phyloP scores from a whole-genome alignment of 1,140 invertebrate species.

The Zaprionus camerounensis region DNA sequence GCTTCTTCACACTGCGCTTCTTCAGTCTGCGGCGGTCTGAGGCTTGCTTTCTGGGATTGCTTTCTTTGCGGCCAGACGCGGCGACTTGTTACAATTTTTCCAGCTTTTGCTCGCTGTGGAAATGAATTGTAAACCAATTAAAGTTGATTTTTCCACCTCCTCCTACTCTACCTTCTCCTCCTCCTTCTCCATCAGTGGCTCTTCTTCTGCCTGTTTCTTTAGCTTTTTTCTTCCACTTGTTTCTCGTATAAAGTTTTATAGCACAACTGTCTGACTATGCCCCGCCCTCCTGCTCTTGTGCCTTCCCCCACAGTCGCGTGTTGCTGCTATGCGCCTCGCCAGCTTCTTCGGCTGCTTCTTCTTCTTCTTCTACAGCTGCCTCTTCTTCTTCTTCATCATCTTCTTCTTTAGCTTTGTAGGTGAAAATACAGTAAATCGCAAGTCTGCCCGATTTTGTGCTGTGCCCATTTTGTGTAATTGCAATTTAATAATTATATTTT shows the following conservation, averaged over 20 bases:
- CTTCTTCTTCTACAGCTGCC: background rate
- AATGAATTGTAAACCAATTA: constrained; percentile 82
- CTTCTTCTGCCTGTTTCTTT: constrained; percentile 2
- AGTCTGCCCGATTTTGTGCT: constrained; percentile 44
- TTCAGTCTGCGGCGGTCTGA: background rate
- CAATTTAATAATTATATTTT: constrained; percentile 71
- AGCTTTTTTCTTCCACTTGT: constrained; percentile 21
- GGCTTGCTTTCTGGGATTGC: constrained; percentile 32
- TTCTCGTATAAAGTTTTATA: constrained; percentile 25
- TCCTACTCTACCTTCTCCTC: constrained; percentile 33
- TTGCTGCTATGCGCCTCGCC: constrained; percentile 29
- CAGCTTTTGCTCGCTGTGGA: constrained; percentile 65
- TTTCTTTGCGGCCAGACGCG: constrained; percentile 60
- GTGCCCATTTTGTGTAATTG: constrained; percentile 45
- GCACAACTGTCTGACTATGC: constrained; percentile 16
- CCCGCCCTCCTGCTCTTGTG: background rate
- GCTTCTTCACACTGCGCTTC: constrained; percentile 1
- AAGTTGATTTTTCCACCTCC: constrained; percentile 69
- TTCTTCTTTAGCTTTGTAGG: constrained; percentile 58
- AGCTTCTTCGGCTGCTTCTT: constrained; percentile 15
- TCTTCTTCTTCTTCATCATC: constrained; percentile 15
- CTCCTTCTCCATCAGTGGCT: background rate
- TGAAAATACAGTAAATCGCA: constrained; percentile 72
- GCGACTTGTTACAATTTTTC: constrained; percentile 72
- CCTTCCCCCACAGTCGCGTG: constrained; percentile 18